These are phyloP conservation scores for Semaprochilodus insignis DNA, from an alignment of 2,797 vertebrate genomes.

Conservation along the genomic window DNA sequence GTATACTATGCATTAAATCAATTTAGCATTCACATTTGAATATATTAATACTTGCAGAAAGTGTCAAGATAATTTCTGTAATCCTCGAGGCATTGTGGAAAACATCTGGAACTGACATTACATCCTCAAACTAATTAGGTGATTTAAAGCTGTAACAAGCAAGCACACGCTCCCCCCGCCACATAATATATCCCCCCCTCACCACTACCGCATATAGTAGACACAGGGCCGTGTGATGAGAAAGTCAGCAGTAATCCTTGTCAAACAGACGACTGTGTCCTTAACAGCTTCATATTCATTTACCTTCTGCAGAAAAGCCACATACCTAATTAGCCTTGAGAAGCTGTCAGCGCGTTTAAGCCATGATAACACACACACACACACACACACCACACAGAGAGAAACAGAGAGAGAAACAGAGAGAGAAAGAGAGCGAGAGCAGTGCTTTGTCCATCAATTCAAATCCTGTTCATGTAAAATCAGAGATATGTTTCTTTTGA, in stretches of 20 bases:
- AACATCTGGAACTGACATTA: neutral
- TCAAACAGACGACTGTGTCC: slow-evolving; percentile 10
- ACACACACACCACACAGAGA: neutral
- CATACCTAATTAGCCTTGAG: slow-evolving; percentile 25
- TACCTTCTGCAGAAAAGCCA: slow-evolving; percentile 20
- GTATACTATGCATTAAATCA: neutral
- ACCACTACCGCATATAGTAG: neutral
- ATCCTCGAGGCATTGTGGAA: neutral
- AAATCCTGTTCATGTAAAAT: neutral
- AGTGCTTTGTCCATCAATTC: neutral
- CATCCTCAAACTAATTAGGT: slow-evolving; percentile 6
- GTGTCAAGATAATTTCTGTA: neutral
- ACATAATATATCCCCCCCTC: no score
- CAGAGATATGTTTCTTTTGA: neutral
- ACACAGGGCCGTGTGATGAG: neutral
- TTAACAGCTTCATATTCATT: slow-evolving; percentile 16
- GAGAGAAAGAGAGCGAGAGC: neutral
- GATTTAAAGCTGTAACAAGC: slow-evolving; percentile 6
- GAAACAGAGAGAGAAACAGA: no score
- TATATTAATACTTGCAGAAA: neutral
- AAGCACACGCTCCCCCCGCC: neutral
- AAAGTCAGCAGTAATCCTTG: slow-evolving; percentile 17
- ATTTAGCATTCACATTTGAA: neutral
- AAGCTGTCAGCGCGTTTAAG: slow-evolving; percentile 15
- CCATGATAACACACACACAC: neutral